Evolutionary conservation across 2,113 vertebrate genomes (phyloP).

Genomic region (Uria aalge): DNA sequence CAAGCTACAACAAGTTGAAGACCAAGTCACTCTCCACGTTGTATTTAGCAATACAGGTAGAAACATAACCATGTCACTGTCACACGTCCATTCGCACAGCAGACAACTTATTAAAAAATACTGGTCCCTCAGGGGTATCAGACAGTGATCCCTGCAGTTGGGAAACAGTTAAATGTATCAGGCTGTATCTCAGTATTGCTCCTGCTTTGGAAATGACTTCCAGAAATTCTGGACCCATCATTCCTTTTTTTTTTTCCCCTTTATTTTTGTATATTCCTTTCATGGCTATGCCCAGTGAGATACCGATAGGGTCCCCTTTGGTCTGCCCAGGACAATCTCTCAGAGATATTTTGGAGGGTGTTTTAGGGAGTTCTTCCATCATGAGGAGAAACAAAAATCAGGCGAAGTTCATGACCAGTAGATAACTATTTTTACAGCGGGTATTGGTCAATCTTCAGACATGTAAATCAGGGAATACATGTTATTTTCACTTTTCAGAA

Average conservation of each 20-base stretch:
- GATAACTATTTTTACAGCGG: background rate
- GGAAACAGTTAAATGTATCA: background rate
- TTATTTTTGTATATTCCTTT: background rate
- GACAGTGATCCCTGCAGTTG: background rate
- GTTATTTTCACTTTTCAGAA: background rate
- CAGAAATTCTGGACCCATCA: background rate
- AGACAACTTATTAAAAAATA: background rate
- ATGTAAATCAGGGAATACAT: background rate
- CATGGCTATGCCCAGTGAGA: background rate
- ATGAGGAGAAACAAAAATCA: background rate
- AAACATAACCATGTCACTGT: fast-evolving
- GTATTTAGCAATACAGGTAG: too few relatives aligned
- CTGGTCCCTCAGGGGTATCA: background rate
- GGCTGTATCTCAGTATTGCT: background rate
- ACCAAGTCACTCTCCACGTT: background rate
- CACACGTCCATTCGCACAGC: fast-evolving
- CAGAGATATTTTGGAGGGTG: background rate
- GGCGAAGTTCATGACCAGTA: background rate
- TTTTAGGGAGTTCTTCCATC: background rate
- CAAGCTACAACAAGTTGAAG: constrained; percentile 68
- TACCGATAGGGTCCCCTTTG: fast-evolving
- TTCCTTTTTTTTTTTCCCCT: background rate
- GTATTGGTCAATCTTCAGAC: background rate
- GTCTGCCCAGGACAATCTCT: background rate
- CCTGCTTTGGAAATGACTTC: background rate